A percentile compares a stretch with the other conserved stretches of the same genome.
Conservation (phyloP, 2,888 invertebrate genomes). For the Hermaeophaga mercurialis region DNA sequence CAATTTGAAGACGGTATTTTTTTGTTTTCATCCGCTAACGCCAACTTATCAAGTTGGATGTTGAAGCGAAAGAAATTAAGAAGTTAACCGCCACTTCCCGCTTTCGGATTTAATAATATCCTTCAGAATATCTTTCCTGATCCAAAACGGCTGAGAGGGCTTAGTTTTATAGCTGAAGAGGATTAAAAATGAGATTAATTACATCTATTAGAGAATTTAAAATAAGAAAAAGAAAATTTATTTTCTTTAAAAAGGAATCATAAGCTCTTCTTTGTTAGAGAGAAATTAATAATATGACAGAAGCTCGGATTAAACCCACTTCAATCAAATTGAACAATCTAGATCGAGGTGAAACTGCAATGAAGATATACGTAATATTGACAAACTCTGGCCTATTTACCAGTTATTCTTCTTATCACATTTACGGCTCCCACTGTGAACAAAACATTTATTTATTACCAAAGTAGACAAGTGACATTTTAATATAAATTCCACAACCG, state of each 20-base stretch:
- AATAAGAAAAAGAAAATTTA: conserved; percentile 20
- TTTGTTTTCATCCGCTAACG: conserved; percentile 27
- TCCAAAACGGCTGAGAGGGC: conserved; percentile 37
- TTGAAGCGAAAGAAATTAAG: conserved; percentile 43
- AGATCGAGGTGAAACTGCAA: too few relatives aligned
- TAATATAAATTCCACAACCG: too few relatives aligned
- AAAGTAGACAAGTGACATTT: too few relatives aligned
- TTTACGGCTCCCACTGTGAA: too few relatives aligned
- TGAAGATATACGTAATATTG: too few relatives aligned
- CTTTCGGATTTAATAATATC: conserved; percentile 43
- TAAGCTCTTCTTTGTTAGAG: conserved; percentile 6
- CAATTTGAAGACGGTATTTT: conserved; percentile 22
- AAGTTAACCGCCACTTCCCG: conserved; percentile 43
- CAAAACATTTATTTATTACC: too few relatives aligned
- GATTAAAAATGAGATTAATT: conserved; percentile 44
- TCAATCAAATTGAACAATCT: too few relatives aligned
- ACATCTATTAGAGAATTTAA: conserved; percentile 29
- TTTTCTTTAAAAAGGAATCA: conserved; percentile 23
- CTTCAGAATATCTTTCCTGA: conserved; percentile 35
- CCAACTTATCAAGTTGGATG: conserved; percentile 38
- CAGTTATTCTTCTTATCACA: too few relatives aligned
- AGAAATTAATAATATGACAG: not conserved
- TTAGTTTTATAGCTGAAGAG: conserved; percentile 37
- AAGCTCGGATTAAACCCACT: not conserved
- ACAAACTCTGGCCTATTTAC: too few relatives aligned